phyloP scores from a whole-genome alignment of 2,888 invertebrate species.

The Hedychridium roseum region DNA sequence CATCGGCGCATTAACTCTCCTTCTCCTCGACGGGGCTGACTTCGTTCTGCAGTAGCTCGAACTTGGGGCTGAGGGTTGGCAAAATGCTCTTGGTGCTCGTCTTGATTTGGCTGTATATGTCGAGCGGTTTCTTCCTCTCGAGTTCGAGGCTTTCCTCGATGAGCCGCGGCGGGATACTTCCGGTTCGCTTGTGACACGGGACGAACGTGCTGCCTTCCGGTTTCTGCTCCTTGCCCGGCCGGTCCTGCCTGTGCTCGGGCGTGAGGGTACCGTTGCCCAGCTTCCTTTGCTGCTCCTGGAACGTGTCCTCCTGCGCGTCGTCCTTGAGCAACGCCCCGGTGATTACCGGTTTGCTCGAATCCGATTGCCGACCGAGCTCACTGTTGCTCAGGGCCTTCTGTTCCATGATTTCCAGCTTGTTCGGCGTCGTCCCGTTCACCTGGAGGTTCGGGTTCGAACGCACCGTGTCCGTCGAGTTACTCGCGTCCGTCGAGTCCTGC shows the following conservation, averaged over 20 bases:
- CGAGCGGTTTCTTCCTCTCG: conserved; percentile 59
- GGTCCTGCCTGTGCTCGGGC: conserved; percentile 47
- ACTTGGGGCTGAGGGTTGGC: conserved; percentile 68
- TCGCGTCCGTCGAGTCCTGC: conserved; percentile 53
- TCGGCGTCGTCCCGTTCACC: conserved; percentile 50
- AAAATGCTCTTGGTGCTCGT: conserved; percentile 65
- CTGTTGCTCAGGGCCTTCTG: conserved; percentile 55
- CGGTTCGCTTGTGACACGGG: conserved; percentile 64
- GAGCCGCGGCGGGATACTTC: conserved; percentile 68
- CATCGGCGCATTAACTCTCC: conserved; percentile 52
- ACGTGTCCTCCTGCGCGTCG: conserved; percentile 65
- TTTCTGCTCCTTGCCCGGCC: conserved; percentile 39
- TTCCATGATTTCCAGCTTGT: conserved; percentile 44
- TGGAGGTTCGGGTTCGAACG: conserved; percentile 54
- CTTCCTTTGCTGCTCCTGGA: conserved; percentile 65
- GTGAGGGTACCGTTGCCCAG: conserved; percentile 64
- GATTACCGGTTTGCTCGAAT: conserved; percentile 73
- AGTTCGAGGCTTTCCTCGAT: conserved; percentile 63
- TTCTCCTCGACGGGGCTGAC: conserved; percentile 63
- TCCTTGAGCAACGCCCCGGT: conserved; percentile 77
- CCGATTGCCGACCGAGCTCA: conserved; percentile 66
- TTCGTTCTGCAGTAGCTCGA: conserved; percentile 69
- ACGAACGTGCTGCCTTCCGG: conserved; percentile 63
- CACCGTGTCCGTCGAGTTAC: conserved; percentile 52
- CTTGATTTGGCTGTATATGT: conserved; percentile 68